Base-by-base conservation (phyloP, 2,113 vertebrate species). In the Struthio camelus region DNA sequence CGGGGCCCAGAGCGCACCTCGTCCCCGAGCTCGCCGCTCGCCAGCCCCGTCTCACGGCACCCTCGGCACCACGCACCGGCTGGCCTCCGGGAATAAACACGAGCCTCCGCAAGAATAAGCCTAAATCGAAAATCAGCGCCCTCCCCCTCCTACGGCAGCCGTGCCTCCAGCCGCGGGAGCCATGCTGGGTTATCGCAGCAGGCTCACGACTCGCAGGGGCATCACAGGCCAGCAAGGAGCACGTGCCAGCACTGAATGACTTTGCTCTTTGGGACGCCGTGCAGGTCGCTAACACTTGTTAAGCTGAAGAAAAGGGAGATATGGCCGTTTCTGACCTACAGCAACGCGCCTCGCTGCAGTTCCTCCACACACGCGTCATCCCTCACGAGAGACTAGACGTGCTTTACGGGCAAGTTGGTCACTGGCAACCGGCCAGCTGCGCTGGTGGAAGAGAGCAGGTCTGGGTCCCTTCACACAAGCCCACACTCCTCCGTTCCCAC, bases 41-140 rank as follows among this genome's bases (percentile, higher is more conserved):
- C 70, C 85, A 80, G 92, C 40, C 77, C 11, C 58, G 3, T 46
- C 95, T 72, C 8, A 7, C 73, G n/a, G 91, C 73, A 24, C 2
- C 90, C 78, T 10, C 61, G 3, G 70, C 85, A 9, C 69, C 8
- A 53, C 2, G 3, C 36, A 38, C 67, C 64, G 30, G 14, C 72
- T 72, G 36, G 61, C n/a, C 40, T 61, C 82, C 6, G 3, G 79
- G 9, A 65, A 25, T 4, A 42, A 73, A 14, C 67, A 25, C 0
- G 4, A 34, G 2, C 61, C 14, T 23, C 76, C 28, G 51, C 0
- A 4, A 64, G 27, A 7, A 27, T 2, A 27, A 3, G 0, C 27
- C 65, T 32, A 1, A 13, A 53, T 44, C 24, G 36, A 72, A 54
- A 53, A 72, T 1, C 51, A 61, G 32, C 50, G 7, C 0, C 23